phyloP scores from a whole-genome alignment of 2,888 invertebrate genomes.

The Criorhina ranunculi region DNA sequence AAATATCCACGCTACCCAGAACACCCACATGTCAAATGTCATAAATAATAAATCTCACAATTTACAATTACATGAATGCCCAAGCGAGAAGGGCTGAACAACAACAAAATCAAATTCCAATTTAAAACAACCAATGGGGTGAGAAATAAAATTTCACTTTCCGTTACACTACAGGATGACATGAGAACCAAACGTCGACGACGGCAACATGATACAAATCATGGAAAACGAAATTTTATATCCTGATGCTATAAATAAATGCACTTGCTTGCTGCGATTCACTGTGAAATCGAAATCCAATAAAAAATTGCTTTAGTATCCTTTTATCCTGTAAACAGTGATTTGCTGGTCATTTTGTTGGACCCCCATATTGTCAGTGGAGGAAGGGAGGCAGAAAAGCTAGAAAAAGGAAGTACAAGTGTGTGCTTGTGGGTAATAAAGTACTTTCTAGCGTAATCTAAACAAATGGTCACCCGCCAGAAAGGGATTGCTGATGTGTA shows the following conservation, averaged over 20 bases:
- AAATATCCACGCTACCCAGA: background rate
- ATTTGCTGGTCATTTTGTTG: slow-evolving; percentile 55
- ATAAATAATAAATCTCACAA: slow-evolving; percentile 16
- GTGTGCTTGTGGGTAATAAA: no score
- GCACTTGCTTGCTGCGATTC: slow-evolving; percentile 35
- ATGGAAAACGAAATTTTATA: slow-evolving; percentile 27
- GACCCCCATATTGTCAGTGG: background rate
- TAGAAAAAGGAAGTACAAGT: no score
- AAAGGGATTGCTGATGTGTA: no score
- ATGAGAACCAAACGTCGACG: background rate
- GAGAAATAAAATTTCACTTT: background rate
- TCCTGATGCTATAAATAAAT: background rate
- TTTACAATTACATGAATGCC: slow-evolving; percentile 3
- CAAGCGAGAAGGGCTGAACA: background rate
- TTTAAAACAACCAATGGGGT: slow-evolving; percentile 3
- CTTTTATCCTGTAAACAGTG: slow-evolving; percentile 62
- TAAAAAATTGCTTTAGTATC: slow-evolving; percentile 59
- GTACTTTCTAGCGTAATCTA: no score
- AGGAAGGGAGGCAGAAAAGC: no score
- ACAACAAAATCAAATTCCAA: background rate
- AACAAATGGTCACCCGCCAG: no score
- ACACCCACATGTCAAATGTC: slow-evolving; percentile 5
- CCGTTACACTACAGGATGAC: slow-evolving; percentile 15
- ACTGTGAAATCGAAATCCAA: slow-evolving; percentile 53
- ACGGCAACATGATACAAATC: slow-evolving; percentile 4